phyloP scores from a whole-genome alignment of 2,888 invertebrate genomes.

The Deilephila elpenor region DNA sequence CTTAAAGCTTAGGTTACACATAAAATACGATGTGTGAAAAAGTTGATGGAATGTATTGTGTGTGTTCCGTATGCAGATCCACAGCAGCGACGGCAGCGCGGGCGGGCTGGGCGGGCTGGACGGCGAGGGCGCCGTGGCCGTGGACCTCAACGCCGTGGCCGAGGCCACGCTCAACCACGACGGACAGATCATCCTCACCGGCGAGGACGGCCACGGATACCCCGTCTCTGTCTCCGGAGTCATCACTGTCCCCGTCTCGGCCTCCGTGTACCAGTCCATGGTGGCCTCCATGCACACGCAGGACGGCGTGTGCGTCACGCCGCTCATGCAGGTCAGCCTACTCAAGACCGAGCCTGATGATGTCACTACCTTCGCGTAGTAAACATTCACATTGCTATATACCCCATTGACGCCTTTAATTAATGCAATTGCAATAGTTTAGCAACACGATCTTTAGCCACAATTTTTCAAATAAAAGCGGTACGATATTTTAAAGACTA shows the following conservation, averaged over 20 bases:
- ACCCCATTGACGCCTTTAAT: too few relatives aligned
- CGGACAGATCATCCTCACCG: conserved; percentile 97
- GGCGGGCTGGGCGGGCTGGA: conserved; percentile 91
- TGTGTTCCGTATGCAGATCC: conserved; percentile 74
- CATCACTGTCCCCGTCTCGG: conserved; percentile 97
- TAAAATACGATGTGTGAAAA: too few relatives aligned
- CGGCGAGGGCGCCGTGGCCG: conserved; percentile 91
- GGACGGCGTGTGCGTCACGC: conserved; percentile 93
- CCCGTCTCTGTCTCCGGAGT: conserved; percentile 96
- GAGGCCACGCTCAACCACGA: conserved; percentile 96
- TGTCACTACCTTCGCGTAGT: conserved; percentile 10
- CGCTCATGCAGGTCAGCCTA: conserved; percentile 89
- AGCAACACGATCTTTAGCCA: too few relatives aligned
- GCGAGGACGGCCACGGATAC: conserved; percentile 96
- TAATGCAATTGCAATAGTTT: not conserved
- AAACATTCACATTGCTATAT: not conserved
- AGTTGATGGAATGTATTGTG: not conserved
- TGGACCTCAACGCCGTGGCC: conserved; percentile 94
- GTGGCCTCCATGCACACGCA: conserved; percentile 94
- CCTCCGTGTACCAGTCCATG: conserved; percentile 98
- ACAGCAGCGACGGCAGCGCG: conserved; percentile 87
- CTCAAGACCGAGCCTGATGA: conserved; percentile 33
- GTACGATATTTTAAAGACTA: too few relatives aligned
- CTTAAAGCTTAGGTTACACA: too few relatives aligned
- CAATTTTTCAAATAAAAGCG: too few relatives aligned